Base-by-base conservation (phyloP, 2,888 invertebrate species). In the Xestobium rufovillosum region DNA sequence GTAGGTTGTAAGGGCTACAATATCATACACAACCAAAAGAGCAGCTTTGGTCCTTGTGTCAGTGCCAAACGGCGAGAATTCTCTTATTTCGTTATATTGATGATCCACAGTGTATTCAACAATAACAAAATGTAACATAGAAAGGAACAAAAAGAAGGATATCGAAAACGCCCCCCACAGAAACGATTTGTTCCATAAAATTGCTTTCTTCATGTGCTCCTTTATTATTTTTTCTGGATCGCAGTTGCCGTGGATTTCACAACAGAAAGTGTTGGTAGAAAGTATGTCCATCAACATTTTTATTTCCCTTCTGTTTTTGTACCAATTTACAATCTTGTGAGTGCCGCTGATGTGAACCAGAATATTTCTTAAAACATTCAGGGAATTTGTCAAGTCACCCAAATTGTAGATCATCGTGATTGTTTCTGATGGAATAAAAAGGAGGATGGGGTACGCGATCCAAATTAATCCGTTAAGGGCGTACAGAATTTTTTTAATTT, bases 21-120 rank as follows among this genome's bases (percentile, higher is more conserved):
- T 35, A 2, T 41, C 38, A 27, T 39, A 43, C 12, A 44, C 16
- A 26, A 47, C 42, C 10, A 43, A 44, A 26, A 33, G 6, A 8
- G 45, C 27, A 38, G 41, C 45, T 26, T 39, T 26, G 8, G 3
- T 4, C 19, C 36, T 37, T 4, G 40, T 45, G 8, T 34, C 36
- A 17, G 26, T 36, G 10, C 47, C 47, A 34, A 47, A 47, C 3
- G 44, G 43, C 9, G 45, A 40, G n/a, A 45, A 32, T 9, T 39
- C 41, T 33, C 44, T 42, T 9, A 47, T 42, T 6, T 45, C 45
- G 16, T 38, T 36, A 25, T 43, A 12, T 25, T 47, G 47, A 23
- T 41, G 39, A 13, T 34, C 14, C n/a, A 38, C 42, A 4, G 33
- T 31, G 14, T 17, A 13, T 9, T 41, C 36, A 8, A 43, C 6